Evolutionary conservation across 1,140 invertebrate species (phyloP).

Genomic region (Drosophila lowei): DNA sequence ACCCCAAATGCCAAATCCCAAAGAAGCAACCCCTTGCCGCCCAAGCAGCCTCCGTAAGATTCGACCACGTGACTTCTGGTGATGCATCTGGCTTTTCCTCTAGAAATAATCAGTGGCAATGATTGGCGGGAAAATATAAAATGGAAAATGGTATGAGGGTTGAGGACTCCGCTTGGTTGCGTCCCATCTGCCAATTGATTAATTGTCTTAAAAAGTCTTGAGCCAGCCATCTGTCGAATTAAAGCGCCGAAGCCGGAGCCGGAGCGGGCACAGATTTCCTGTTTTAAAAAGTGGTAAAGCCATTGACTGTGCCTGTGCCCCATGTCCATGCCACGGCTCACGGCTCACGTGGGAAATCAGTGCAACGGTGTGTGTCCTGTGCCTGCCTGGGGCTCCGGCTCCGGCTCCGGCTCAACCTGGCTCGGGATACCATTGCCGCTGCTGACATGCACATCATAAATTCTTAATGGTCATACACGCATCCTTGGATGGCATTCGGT

Average conservation of each 20-base stretch:
- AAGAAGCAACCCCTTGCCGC: not conserved
- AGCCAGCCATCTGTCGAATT: slow-evolving; percentile 38
- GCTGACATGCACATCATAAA: slow-evolving; percentile 69
- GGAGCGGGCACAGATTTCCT: slow-evolving; percentile 19
- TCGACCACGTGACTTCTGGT: too few species aligned
- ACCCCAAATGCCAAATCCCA: not conserved
- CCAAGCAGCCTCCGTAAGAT: too few species aligned
- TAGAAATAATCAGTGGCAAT: too few species aligned
- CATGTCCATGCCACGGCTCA: too few species aligned
- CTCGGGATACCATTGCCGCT: slow-evolving; percentile 21
- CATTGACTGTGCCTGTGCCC: slow-evolving; percentile 1
- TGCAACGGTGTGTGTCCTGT: slow-evolving; percentile 12
- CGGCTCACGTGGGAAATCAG: slow-evolving; percentile 46
- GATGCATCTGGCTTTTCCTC: too few species aligned
- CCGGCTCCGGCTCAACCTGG: too few species aligned
- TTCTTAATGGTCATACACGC: slow-evolving; percentile 63
- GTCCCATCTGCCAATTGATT: slow-evolving; percentile 48
- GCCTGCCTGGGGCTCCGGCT: slow-evolving; percentile 4
- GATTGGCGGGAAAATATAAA: slow-evolving; percentile 6
- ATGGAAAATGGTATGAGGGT: too few species aligned
- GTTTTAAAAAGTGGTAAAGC: slow-evolving; percentile 17
- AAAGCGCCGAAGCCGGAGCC: slow-evolving; percentile 22
- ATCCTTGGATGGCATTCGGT: slow-evolving; percentile 10
- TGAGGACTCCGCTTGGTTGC: slow-evolving; percentile 12
- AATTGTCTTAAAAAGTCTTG: slow-evolving; percentile 41